phyloP scores from a whole-genome alignment of 2,113 vertebrate genomes.

The Mastomys natalensis region DNA sequence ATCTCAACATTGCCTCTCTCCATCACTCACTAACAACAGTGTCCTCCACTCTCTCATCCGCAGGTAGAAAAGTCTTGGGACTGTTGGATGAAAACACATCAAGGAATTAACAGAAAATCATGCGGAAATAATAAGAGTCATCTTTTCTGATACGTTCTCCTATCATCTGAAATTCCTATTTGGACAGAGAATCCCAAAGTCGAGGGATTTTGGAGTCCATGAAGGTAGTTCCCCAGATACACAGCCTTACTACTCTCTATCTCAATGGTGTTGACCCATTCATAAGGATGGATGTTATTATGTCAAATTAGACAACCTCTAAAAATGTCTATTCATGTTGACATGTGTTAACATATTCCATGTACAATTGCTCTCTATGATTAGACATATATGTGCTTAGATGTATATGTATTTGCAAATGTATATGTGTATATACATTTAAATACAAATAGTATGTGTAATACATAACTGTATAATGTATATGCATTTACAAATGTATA shows the following conservation, averaged over 20 bases:
- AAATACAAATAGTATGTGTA: background rate
- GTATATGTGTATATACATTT: background rate
- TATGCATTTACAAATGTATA: background rate
- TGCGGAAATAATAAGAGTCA: background rate
- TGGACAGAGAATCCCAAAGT: background rate
- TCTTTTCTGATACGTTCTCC: slow-evolving; percentile 49
- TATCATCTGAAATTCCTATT: slow-evolving; percentile 66
- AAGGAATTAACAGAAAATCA: background rate
- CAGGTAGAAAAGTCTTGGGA: background rate
- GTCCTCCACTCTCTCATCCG: background rate
- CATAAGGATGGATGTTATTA: background rate
- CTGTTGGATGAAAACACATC: background rate
- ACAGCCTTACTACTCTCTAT: background rate
- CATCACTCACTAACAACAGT: background rate
- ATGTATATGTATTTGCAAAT: background rate
- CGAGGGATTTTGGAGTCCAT: slow-evolving; percentile 29
- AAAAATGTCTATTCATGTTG: background rate
- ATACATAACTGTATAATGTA: too few relatives aligned
- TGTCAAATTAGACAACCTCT: background rate
- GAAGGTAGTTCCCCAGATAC: slow-evolving; percentile 45
- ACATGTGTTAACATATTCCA: background rate
- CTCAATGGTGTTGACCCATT: background rate
- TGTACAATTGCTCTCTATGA: background rate
- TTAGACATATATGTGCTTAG: background rate
- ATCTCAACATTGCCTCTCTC: background rate